Percentiles rank a stretch among this genome's conserved stretches.
Conservation (phyloP, 2,888 invertebrate genomes). For the Papilio protenor region DNA sequence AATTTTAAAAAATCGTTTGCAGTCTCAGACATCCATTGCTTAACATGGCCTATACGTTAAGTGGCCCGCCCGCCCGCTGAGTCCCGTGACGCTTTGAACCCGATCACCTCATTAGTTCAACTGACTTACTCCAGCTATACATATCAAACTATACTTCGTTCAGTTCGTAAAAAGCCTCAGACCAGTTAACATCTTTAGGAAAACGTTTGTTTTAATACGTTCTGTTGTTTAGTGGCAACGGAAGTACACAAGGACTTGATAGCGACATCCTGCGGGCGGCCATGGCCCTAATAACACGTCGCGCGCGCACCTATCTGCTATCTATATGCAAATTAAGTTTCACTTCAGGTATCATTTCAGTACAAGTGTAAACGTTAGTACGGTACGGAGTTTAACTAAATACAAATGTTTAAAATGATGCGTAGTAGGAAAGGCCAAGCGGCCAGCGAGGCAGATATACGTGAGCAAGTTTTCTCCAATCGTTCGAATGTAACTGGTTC, state of each 20-base stretch:
- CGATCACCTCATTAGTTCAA: constrained; percentile 81
- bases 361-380: constrained; percentile 60
- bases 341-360: constrained; percentile 67
- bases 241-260: constrained; percentile 75
- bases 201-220: constrained; percentile 49
- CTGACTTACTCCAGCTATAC: constrained; percentile 71
- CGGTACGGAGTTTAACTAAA: constrained; percentile 45
- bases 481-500: constrained; percentile 76
- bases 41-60: constrained; percentile 57
- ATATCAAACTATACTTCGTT: constrained; percentile 64
- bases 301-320: constrained; percentile 68
- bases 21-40: constrained; percentile 34
- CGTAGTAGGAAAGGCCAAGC: constrained; percentile 75
- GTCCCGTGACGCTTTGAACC: constrained; percentile 76
- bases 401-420: constrained; percentile 64
- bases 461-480: constrained; percentile 83
- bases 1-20: constrained; percentile 3
- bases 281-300: constrained; percentile 75
- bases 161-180: constrained; percentile 75
- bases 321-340: constrained; percentile 76
- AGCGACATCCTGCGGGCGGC: constrained; percentile 80
- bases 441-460: constrained; percentile 77
- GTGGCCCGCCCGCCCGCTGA: constrained; percentile 69
- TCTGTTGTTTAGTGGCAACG: constrained; percentile 64
- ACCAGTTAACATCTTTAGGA: constrained; percentile 70